phyloP scores from a whole-genome alignment of 1,140 invertebrate genomes.

The Acromyrmex charruanus region DNA sequence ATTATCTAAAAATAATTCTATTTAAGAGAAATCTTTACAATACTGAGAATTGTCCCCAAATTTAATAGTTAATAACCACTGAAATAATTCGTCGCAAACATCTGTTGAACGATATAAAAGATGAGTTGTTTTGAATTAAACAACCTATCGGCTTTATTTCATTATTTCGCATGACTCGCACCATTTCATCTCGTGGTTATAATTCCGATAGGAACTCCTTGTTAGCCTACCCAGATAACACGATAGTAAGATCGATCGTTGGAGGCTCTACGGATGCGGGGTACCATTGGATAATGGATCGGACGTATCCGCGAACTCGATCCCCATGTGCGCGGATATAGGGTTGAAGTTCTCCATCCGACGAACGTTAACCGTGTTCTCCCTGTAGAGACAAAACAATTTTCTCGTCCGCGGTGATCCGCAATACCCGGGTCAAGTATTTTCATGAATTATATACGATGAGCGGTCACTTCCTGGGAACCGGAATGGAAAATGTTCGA shows the following conservation, averaged over 20 bases:
- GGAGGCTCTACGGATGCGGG: not conserved
- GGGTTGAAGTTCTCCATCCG: constrained; percentile 56
- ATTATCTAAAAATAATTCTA: constrained; percentile 15
- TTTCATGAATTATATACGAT: constrained; percentile 50
- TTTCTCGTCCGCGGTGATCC: constrained; percentile 64
- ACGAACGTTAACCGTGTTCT: constrained; percentile 26
- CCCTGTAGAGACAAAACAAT: constrained; percentile 64
- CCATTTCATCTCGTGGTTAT: constrained; percentile 28
- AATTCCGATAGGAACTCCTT: constrained; percentile 46
- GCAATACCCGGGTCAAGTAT: constrained; percentile 18
- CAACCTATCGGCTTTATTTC: constrained; percentile 37
- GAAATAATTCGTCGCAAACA: not conserved
- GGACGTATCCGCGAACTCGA: constrained; percentile 45
- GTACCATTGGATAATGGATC: constrained; percentile 53
- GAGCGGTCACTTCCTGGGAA: constrained; percentile 29
- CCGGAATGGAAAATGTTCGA: constrained; percentile 27
- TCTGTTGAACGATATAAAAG: not conserved
- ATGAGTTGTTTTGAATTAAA: not conserved
- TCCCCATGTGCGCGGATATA: constrained; percentile 45
- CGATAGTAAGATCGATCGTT: constrained; percentile 62
- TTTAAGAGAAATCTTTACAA: not conserved
- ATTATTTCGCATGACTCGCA: constrained; percentile 33
- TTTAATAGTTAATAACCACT: not conserved
- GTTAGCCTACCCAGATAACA: constrained; percentile 46
- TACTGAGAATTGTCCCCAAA: not conserved